These are phyloP conservation scores for Ptychadena robeensis DNA, from an alignment of 2,797 vertebrate species.

Conservation along the genomic window DNA sequence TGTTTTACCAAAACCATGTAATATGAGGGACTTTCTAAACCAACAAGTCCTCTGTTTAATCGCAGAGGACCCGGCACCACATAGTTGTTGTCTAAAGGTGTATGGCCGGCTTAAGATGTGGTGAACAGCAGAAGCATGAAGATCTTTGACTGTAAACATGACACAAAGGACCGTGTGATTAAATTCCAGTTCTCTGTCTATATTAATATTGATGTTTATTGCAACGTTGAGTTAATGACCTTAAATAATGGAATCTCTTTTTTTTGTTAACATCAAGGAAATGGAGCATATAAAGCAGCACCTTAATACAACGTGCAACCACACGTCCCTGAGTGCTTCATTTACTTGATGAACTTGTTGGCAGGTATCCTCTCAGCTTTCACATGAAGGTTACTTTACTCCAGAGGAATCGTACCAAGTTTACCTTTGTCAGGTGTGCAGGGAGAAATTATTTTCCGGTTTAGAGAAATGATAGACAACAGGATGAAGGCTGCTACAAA, in stretches of 20 bases:
- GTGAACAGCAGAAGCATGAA: too few relatives aligned
- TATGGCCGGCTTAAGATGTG: too few relatives aligned
- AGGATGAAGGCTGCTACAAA: constrained; percentile 3
- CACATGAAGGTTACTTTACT: constrained; percentile 22
- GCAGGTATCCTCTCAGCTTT: constrained; percentile 29
- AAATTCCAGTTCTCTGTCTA: background rate
- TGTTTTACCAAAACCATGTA: too few relatives aligned
- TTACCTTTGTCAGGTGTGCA: constrained; percentile 56
- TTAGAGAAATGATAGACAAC: constrained; percentile 44
- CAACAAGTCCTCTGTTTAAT: too few relatives aligned
- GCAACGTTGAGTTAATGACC: background rate
- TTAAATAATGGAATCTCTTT: background rate
- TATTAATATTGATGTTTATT: background rate
- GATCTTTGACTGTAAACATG: too few relatives aligned
- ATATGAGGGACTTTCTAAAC: too few relatives aligned
- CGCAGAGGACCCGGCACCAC: too few relatives aligned
- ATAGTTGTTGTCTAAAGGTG: too few relatives aligned
- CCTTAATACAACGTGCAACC: constrained; percentile 8
- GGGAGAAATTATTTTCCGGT: constrained; percentile 55
- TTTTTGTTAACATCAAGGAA: background rate
- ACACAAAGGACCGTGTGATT: background rate
- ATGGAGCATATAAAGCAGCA: background rate
- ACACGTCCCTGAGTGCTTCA: constrained; percentile 45
- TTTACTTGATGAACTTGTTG: constrained; percentile 51
- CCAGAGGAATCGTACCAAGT: constrained; percentile 20